Evolutionary conservation across 2,888 invertebrate genomes (phyloP), one percentile per base, ranked within the genome.

Genomic region (Galerucella pusilla): DNA sequence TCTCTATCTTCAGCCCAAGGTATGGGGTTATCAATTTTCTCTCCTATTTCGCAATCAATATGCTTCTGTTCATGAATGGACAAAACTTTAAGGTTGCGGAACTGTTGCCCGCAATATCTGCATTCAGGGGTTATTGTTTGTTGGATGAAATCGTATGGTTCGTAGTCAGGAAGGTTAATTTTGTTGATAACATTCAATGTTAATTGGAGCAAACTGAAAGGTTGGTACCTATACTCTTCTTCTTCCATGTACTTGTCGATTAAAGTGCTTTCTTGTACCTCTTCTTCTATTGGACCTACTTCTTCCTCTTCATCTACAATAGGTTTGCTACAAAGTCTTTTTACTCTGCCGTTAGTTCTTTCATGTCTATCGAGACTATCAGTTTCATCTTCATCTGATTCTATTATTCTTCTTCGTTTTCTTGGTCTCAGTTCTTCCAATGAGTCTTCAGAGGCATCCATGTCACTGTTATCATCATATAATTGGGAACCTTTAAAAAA

Each of bases 51-150:
- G 14, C 87, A 83, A 70, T 84, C 85, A 72, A 88, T 85, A 75
- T 88, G 88, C 2, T 72, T 64, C 1, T 83, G 71, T 81, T 88
- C 87, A 73, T 88, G 88, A 14, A 84, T 42, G 0, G 88, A 85
- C 67, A 88, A 79, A 7, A 84, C 77, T 67, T 85, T 84, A 20
- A 83, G 78, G 73, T 85, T 85, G 45, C 81, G 82, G 76, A 86
- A 87, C 45, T 80, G 79, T 72, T 82, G 68, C 1, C 81, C 78
- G 74, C 88, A 88, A 78, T 85, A 84, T 72, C 81, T 83, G 80
- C 88, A 88, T 52, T 80, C 70, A 20, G 84, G 84, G 49, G 82
- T 81, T 9, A 83, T 75, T 7, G 79, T 65, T 35, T 77, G 75
- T 68, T 79, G 79, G 14, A 73, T 75, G 71, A 78, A 84, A 61